Percentiles rank a stretch among this genome's conserved stretches.
These are phyloP conservation scores for Augochlora pura DNA, from an alignment of 1,140 invertebrate species.

Conservation along the genomic window DNA sequence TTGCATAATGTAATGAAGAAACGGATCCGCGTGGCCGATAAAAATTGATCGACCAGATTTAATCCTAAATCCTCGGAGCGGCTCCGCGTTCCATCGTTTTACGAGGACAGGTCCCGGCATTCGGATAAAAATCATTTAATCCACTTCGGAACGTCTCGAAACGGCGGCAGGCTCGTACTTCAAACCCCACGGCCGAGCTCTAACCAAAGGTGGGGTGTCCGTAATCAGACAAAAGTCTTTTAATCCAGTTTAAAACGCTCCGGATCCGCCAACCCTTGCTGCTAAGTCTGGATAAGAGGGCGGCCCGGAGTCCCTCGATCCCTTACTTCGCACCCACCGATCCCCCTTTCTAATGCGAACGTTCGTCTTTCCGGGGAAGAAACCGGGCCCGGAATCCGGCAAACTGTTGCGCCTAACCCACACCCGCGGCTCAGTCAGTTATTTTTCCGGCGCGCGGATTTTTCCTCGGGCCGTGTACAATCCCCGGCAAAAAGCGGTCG, in stretches of 20 bases:
- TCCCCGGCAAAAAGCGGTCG: too few relatives aligned
- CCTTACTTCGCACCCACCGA: neutral
- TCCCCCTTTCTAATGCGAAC: neutral
- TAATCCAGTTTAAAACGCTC: neutral
- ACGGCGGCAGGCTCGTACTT: too few relatives aligned
- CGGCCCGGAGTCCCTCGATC: neutral
- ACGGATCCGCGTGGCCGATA: too few relatives aligned
- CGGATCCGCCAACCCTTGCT: neutral
- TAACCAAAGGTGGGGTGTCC: too few relatives aligned
- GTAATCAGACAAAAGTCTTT: neutral
- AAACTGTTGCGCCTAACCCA: conserved; percentile 54
- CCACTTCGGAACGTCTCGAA: too few relatives aligned
- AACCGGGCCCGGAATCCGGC: conserved; percentile 40
- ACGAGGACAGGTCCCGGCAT: too few relatives aligned
- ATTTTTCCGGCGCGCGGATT: conserved; percentile 23
- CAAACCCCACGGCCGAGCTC: too few relatives aligned
- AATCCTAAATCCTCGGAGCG: too few relatives aligned
- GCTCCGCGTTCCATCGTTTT: too few relatives aligned
- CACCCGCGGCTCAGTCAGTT: neutral
- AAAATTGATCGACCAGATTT: too few relatives aligned
- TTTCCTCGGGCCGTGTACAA: neutral
- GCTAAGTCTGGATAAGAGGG: neutral
- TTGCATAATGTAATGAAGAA: too few relatives aligned
- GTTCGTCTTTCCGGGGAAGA: conserved; percentile 26
- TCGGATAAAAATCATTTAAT: too few relatives aligned